These are phyloP conservation scores for Eublepharis macularius DNA, from an alignment of 2,113 vertebrate species.

Conservation along the genomic window DNA sequence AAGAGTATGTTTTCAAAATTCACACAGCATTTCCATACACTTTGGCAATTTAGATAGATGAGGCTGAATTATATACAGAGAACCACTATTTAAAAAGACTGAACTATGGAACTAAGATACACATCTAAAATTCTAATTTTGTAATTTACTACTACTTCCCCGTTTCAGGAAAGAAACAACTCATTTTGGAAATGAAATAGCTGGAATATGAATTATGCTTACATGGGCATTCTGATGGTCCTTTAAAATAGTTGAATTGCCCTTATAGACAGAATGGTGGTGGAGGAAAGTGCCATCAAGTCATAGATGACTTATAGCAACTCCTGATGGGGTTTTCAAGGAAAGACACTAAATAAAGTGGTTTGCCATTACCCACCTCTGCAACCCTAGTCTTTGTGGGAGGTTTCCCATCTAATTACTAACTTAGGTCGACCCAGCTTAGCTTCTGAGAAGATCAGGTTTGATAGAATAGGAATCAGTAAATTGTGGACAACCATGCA, in stretches of 20 bases:
- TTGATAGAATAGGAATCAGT: too few relatives aligned
- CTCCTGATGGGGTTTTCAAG: too few relatives aligned
- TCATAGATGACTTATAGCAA: too few relatives aligned
- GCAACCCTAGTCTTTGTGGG: too few relatives aligned
- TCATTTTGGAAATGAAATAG: not conserved
- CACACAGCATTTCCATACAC: slow-evolving; percentile 27
- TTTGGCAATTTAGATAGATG: not conserved
- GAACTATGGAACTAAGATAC: not conserved
- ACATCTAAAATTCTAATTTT: not conserved
- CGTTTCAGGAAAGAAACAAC: not conserved
- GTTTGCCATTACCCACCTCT: too few relatives aligned
- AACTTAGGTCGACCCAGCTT: too few relatives aligned
- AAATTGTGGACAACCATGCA: too few relatives aligned
- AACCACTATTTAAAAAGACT: not conserved
- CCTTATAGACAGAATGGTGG: not conserved
- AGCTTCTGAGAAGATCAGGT: too few relatives aligned
- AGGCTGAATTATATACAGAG: not conserved
- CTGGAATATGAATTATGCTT: not conserved
- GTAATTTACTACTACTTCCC: not conserved
- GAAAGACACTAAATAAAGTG: too few relatives aligned
- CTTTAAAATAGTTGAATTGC: not conserved
- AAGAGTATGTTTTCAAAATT: slow-evolving; percentile 53
- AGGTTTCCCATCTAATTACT: too few relatives aligned
- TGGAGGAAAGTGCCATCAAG: too few relatives aligned
- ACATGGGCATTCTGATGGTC: not conserved